Conservation (phyloP, 2,888 invertebrate species). For the Chrysomela aeneicollis region DNA sequence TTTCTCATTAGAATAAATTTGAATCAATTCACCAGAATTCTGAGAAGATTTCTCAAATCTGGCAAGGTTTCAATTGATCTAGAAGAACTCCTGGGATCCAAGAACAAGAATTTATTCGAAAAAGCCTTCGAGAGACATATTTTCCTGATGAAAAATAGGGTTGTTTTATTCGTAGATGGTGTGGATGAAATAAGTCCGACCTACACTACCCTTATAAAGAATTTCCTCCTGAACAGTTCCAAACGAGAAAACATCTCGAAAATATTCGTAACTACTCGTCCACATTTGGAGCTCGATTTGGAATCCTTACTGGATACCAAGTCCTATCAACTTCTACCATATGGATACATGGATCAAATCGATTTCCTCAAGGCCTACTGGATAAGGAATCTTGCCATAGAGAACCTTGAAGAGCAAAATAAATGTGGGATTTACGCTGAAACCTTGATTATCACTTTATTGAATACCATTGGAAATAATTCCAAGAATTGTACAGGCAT, state of each 20-base stretch:
- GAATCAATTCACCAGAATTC: neutral
- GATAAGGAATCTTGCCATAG: constrained; percentile 14
- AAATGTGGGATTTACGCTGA: constrained; percentile 9
- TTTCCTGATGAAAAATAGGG: neutral
- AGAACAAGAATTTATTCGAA: neutral
- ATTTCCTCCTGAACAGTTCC: neutral
- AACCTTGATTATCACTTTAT: constrained; percentile 10
- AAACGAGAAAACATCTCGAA: constrained; percentile 11
- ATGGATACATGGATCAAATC: constrained; percentile 9
- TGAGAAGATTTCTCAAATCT: too few relatives aligned
- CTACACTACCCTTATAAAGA: neutral
- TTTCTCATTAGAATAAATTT: constrained; percentile 2
- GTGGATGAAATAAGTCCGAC: constrained; percentile 21
- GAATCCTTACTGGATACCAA: constrained; percentile 4
- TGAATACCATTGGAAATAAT: neutral
- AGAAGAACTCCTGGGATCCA: neutral
- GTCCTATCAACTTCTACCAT: constrained; percentile 18
- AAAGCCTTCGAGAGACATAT: constrained; percentile 16
- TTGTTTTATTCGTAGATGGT: constrained; percentile 21
- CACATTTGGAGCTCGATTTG: constrained; percentile 12
- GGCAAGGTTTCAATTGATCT: too few relatives aligned
- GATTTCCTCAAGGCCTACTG: constrained; percentile 24
- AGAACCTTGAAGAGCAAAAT: neutral
- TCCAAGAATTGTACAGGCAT: constrained; percentile 13
- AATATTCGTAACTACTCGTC: constrained; percentile 24